phyloP scores from a whole-genome alignment of 2,797 vertebrate genomes.

The Odontamblyopus lacepedii region DNA sequence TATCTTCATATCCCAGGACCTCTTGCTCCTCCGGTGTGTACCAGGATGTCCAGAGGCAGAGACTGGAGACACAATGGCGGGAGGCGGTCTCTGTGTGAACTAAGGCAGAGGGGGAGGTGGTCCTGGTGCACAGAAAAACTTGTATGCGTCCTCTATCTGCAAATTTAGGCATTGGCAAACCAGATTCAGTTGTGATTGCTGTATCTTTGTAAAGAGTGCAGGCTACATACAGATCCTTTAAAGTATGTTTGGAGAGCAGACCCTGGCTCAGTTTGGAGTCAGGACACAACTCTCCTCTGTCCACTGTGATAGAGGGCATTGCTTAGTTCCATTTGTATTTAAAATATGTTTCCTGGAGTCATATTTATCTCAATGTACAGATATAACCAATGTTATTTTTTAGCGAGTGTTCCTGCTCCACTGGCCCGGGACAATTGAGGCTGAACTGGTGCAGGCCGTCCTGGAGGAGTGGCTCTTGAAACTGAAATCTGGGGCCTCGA shows the following conservation, averaged over 20 bases:
- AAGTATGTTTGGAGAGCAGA: conserved; percentile 55
- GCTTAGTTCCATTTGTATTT: not conserved
- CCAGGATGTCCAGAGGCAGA: conserved; percentile 80
- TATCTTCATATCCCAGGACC: conserved; percentile 71
- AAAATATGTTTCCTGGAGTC: not conserved
- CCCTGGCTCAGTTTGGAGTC: conserved; percentile 73
- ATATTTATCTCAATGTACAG: not conserved
- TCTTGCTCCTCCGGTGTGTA: conserved; percentile 81
- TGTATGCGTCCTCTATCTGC: too few relatives aligned
- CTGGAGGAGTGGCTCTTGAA: conserved; percentile 83
- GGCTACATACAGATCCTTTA: too few relatives aligned
- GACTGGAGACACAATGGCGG: conserved; percentile 77
- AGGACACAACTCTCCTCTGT: conserved; percentile 76
- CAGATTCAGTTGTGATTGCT: too few relatives aligned
- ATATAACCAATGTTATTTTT: not conserved
- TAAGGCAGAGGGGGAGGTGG: conserved; percentile 61
- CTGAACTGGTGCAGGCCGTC: conserved; percentile 73
- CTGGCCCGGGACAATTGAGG: conserved; percentile 56
- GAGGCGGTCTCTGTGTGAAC: conserved; percentile 67
- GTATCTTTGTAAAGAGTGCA: too few relatives aligned
- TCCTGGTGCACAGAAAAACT: conserved; percentile 49
- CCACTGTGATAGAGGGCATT: not conserved
- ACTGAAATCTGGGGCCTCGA: conserved; percentile 64
- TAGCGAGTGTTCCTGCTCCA: conserved; percentile 75
- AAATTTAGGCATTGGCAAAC: too few relatives aligned